These are phyloP conservation scores for Chromis chromis DNA, from an alignment of 2,797 vertebrate species.

Conservation along the genomic window DNA sequence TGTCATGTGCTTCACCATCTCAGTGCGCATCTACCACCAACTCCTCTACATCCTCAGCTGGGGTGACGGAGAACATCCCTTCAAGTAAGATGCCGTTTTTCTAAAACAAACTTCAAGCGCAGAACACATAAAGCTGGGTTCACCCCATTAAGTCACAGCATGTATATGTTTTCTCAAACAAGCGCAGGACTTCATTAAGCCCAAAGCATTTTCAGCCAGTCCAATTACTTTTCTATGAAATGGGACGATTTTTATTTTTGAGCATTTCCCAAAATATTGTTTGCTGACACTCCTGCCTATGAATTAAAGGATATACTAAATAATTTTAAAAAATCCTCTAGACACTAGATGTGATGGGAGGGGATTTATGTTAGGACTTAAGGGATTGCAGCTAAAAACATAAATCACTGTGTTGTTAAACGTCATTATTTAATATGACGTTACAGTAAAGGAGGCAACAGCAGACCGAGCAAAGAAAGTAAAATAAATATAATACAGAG, in stretches of 20 bases:
- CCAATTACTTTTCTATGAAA: not conserved
- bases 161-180: constrained; percentile 6
- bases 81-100: constrained; percentile 85
- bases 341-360: too few relatives aligned
- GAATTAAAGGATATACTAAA: not conserved
- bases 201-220: not conserved
- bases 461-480: not conserved
- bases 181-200: not conserved
- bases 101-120: not conserved
- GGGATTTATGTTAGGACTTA: too few relatives aligned
- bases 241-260: not conserved
- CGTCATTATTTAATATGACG: not conserved
- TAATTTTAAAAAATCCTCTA: not conserved
- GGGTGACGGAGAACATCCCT: constrained; percentile 87
- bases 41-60: constrained; percentile 85
- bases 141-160: constrained; percentile 18
- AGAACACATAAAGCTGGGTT: not conserved
- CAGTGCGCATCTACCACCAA: constrained; percentile 89
- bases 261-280: not conserved
- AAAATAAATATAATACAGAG: not conserved
- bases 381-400: too few relatives aligned
- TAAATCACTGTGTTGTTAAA: not conserved
- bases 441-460: not conserved
- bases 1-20: constrained; percentile 88
- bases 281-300: too few relatives aligned